Evolutionary conservation across 2,113 vertebrate species (phyloP), one percentile per base, ranked within the genome.

Genomic region (Xiphophorus maculatus): DNA sequence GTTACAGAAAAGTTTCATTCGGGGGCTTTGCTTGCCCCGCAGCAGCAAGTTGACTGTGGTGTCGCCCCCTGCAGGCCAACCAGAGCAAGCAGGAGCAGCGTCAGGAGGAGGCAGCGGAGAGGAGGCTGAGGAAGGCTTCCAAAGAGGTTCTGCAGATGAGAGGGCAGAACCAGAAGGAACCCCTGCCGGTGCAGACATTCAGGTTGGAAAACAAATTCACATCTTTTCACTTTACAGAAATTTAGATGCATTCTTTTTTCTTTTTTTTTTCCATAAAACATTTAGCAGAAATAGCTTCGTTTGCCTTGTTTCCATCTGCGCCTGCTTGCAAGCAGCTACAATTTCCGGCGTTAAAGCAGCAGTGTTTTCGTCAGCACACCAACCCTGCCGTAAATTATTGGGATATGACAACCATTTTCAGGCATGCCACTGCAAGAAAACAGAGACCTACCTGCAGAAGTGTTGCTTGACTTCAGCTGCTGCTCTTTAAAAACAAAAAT

Each of bases 151-250:
- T 96, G 82, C 97, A 97, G 90, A 94, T 99, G 92, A 96, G 97
- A 79, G 96, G 96, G 70, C 96, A 96, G 93, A 97, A 95, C 89
- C 96, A 96, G 90, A 97, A 97, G 81, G 97, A 98, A 81, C 97
- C 97, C 27, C 90, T 98, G 74, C 97, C 97, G 15, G 97, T 99
- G 92, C 98, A 99, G 89, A 98, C 96, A 1, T 99, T 99, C 88
- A 97, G 97, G 98, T 99, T 3, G 6, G 86, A 19, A 37, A 60
- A 14, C 29, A 12, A 15, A 3, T 35, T 3, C 17, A 19, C 44
- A 48, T 48, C 17, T 48, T 5, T 19, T 48, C 17, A 48, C 0
- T 48, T 48, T 19, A 4, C 40, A 42, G 15, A 14, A 37, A 12
- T 37, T 12, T 37, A 3, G 10, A 37, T 37, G 35, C 35, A 37